A percentile compares a stretch with the other conserved stretches of the same genome.
Evolutionary conservation across 2,113 vertebrate genomes (phyloP).

Genomic region (Zonotrichia leucophrys): DNA sequence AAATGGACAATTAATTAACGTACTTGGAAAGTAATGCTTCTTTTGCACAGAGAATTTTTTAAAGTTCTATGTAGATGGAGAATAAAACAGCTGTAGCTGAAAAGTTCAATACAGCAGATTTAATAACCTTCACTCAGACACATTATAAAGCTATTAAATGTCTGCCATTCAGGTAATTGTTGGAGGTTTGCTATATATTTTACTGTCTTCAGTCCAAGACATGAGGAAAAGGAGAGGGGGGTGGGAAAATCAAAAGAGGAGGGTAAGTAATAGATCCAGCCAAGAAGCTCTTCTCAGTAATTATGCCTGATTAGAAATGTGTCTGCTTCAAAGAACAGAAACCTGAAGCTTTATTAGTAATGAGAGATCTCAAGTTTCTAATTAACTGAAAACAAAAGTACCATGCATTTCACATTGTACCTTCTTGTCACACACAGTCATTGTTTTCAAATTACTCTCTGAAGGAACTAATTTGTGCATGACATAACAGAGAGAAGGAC

Average conservation of each 20-base stretch:
- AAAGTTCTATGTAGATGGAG: background rate
- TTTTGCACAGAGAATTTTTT: background rate
- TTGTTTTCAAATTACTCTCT: background rate
- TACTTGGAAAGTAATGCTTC: background rate
- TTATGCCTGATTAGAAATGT: constrained; percentile 13
- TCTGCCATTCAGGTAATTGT: constrained; percentile 13
- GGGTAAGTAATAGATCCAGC: background rate
- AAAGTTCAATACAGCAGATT: background rate
- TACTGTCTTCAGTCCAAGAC: background rate
- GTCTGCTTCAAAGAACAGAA: constrained; percentile 39
- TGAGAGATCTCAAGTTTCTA: background rate
- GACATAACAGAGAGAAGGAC: background rate
- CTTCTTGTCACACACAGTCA: background rate
- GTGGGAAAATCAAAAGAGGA: rapidly evolving
- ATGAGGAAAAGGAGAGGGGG: background rate
- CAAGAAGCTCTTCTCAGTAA: background rate
- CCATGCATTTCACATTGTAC: background rate
- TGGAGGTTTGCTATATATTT: background rate
- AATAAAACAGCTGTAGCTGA: background rate
- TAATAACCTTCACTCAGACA: background rate
- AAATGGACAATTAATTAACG: background rate
- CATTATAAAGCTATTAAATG: background rate
- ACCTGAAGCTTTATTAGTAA: constrained; percentile 39
- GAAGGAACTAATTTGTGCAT: background rate
- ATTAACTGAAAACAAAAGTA: background rate